Base-by-base conservation (phyloP, 2,888 invertebrate species). In the Hyles lineata region DNA sequence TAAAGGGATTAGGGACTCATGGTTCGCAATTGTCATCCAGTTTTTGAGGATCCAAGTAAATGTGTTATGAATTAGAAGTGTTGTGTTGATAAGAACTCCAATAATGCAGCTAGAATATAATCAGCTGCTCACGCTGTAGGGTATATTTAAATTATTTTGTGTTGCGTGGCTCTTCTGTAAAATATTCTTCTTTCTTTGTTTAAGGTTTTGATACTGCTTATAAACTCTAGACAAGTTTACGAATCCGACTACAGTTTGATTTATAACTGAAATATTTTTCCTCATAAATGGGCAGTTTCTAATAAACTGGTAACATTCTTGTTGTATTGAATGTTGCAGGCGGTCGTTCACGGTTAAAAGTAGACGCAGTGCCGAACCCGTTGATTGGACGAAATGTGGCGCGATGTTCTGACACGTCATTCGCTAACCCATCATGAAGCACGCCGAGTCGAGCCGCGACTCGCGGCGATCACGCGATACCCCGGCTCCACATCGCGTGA, bases 401-500 rank as follows among this genome's bases (percentile, higher is more conserved):
- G 93, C 92, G 93, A 93, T 91, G 78, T 81, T 85, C 81, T 83
- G 84, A 89, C 91, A 92, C 92, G 92, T 91, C 91, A 92, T 85
- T 74, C 61, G 74, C 71, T 74, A 69, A 70, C 78, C 76, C 74
- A 79, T 80, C 82, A 79, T 77, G 80, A 77, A 79, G 75, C 86
- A 85, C 85, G 83, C 82, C 75, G 74, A 77, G 76, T 75, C 73
- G 77, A 70, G 71, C 32, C 62, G 73, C 75, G 74, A 77, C 76
- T 75, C 73, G 77, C 60, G 71, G 50, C 62, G 73, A 70, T 73
- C 73, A 71, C 73, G 73, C 73, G 73, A 75, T 71, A 21, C 62
- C n/a, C 21, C 43, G 52, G 43, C 67, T 11, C n/a, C 21, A 58
- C n/a, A 74, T 69, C 69, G 69, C 71, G 71, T 69, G 32, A 74